Base-by-base conservation (phyloP, 2,113 vertebrate genomes). In the Tor tambroides region DNA sequence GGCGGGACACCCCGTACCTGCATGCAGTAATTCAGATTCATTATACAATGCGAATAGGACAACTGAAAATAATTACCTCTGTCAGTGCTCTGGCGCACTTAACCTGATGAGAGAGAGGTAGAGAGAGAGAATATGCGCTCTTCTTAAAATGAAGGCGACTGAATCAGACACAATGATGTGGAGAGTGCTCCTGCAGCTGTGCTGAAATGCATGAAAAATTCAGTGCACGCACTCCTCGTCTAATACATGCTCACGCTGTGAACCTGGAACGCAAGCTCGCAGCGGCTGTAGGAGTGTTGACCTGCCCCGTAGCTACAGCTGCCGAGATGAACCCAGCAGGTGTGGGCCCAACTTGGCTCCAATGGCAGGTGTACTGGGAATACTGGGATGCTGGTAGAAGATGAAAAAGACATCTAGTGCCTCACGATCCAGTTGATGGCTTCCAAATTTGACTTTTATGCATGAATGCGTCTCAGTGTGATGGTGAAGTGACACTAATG, bases 71-170 rank as follows among this genome's bases (percentile, higher is more conserved):
- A 67, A 63, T 56, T 89, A 91, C 67, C 84, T 88, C 88, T 87
- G 90, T 88, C 87, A 90, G 91, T 61, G 77, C 89, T 90, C 89
- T 90, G 76, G 76, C 86, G 93, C 92, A 93, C 92, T 94, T 93
- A 90, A 88, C 89, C 87, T 89, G 91, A 93, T 89, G 88, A 41
- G 51, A 87, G 85, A 28, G 6, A 1, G 75, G 63, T 30, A 28
- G 43, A 81, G 35, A 83, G 75, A 49, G 69, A 41, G 56, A 81
- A 83, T 26, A 75, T 51, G 74, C 7, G 30, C 80, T 86, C 59
- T 43, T 49, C 43, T 79, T 67, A 79, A 51, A 83, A 79, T 72
- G 38, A 76, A 72, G 51, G 51, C 23, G 21, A 69, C 72, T 61
- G 21, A 46, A 61, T 74, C 46, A 69, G 72, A 86, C 49, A 49